A percentile compares a stretch with the other conserved stretches of the same genome.
phyloP scores from a whole-genome alignment of 1,140 invertebrate genomes.

The Phenacoccus solenopsis region DNA sequence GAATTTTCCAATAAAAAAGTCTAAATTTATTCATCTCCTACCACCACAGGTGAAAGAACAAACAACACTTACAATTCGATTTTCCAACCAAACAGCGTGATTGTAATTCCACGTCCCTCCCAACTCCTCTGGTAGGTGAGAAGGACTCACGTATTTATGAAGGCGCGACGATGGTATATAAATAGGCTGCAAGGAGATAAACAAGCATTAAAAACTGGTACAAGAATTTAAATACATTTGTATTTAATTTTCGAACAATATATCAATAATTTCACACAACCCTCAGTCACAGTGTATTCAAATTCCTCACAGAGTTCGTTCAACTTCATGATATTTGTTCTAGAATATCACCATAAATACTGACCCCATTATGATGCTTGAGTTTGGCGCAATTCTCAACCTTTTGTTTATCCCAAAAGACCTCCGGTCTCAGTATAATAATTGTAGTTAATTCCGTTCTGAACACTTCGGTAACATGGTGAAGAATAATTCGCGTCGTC shows the following conservation, averaged over 20 bases:
- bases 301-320: no score
- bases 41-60: neutral
- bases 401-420: conserved; percentile 59
- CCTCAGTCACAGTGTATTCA: no score
- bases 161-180: conserved; percentile 52
- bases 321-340: no score
- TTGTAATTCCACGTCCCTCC: conserved; percentile 64
- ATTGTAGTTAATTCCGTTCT: conserved; percentile 40
- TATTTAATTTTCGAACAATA: no score
- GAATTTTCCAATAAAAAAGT: no score
- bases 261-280: no score
- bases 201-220: no score
- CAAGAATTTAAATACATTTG: no score
- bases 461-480: conserved; percentile 40
- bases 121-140: conserved; percentile 64
- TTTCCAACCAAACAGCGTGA: conserved; percentile 69
- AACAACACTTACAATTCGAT: conserved; percentile 51
- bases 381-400: conserved; percentile 50
- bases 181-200: conserved; percentile 41
- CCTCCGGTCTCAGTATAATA: conserved; percentile 51
- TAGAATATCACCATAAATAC: neutral
- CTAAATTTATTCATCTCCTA: no score
- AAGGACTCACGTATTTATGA: conserved; percentile 51
- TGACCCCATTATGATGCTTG: neutral
- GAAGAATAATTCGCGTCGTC: conserved; percentile 45